These are phyloP conservation scores for Itoplectis maculator DNA, from an alignment of 2,888 invertebrate species.

Conservation along the genomic window DNA sequence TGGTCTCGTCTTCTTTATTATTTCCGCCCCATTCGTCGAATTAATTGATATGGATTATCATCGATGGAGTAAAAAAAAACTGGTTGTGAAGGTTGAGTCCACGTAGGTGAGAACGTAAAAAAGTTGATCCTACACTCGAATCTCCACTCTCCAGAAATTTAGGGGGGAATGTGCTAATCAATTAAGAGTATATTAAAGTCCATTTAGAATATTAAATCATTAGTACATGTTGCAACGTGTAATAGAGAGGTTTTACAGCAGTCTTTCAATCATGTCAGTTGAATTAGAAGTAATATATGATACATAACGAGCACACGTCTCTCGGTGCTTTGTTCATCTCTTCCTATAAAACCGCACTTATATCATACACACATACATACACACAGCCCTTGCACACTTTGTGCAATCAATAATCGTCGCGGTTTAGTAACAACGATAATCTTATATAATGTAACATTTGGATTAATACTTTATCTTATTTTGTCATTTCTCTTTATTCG, in stretches of 20 bases:
- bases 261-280: slow-evolving; percentile 68
- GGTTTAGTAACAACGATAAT: slow-evolving; percentile 68
- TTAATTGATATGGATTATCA: no score
- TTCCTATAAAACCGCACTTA: slow-evolving; percentile 51
- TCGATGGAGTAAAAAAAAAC: not conserved
- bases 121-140: not conserved
- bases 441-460: slow-evolving; percentile 66
- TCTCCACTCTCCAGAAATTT: not conserved
- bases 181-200: slow-evolving; percentile 35
- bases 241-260: slow-evolving; percentile 66
- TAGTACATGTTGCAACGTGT: slow-evolving; percentile 67
- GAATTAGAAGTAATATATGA: slow-evolving; percentile 61
- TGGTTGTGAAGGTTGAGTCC: no score
- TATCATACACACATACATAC: slow-evolving; percentile 61
- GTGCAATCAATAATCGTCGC: slow-evolving; percentile 54
- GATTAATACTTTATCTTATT: slow-evolving; percentile 55
- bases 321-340: slow-evolving; percentile 54
- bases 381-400: slow-evolving; percentile 46
- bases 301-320: slow-evolving; percentile 46
- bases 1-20: not conserved
- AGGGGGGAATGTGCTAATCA: not conserved
- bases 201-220: slow-evolving; percentile 56
- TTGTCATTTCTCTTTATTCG: slow-evolving; percentile 21
- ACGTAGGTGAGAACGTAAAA: not conserved
- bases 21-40: not conserved